These are phyloP conservation scores for Xylocampa areola DNA, from an alignment of 2,888 invertebrate species.

Conservation along the genomic window DNA sequence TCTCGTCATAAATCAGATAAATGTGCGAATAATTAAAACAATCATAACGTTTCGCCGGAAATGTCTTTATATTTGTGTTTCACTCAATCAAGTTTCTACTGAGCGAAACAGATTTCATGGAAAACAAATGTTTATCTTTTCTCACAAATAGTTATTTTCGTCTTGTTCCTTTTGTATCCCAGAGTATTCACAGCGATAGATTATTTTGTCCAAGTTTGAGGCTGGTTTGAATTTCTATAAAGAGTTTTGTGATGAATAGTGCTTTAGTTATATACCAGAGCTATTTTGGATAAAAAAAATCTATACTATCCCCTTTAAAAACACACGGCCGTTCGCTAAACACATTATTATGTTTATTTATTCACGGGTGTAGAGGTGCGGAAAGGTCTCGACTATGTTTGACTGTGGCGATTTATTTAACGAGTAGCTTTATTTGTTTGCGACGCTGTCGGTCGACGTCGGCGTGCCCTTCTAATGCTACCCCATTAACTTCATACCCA, in stretches of 20 bases:
- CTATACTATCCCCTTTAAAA: constrained; percentile 22
- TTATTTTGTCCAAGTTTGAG: constrained; percentile 28
- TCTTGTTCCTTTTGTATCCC: constrained; percentile 43
- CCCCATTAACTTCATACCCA: constrained; percentile 76
- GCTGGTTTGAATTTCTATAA: constrained; percentile 19
- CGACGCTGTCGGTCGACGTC: constrained; percentile 65
- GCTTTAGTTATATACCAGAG: constrained; percentile 11
- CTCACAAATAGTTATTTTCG: constrained; percentile 34
- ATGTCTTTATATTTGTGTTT: constrained; percentile 23
- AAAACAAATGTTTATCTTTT: constrained; percentile 36
- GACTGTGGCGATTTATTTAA: constrained; percentile 83
- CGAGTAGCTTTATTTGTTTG: constrained; percentile 84
- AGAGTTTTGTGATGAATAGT: constrained; percentile 11
- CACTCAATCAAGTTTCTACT: constrained; percentile 19
- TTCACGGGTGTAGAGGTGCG: constrained; percentile 76
- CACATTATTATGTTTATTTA: constrained; percentile 79
- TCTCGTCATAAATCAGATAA: constrained; percentile 12
- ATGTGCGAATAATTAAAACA: constrained; percentile 28
- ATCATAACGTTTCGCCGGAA: constrained; percentile 13
- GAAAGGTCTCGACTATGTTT: constrained; percentile 80
- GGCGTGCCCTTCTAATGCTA: constrained; percentile 77
- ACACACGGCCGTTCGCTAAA: constrained; percentile 65
- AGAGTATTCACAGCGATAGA: constrained; percentile 28
- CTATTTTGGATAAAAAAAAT: constrained; percentile 30
- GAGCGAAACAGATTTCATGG: constrained; percentile 24